These are phyloP conservation scores for Montipora capitata DNA, from an alignment of 92 coral and sea anemone species.

Conservation along the genomic window DNA sequence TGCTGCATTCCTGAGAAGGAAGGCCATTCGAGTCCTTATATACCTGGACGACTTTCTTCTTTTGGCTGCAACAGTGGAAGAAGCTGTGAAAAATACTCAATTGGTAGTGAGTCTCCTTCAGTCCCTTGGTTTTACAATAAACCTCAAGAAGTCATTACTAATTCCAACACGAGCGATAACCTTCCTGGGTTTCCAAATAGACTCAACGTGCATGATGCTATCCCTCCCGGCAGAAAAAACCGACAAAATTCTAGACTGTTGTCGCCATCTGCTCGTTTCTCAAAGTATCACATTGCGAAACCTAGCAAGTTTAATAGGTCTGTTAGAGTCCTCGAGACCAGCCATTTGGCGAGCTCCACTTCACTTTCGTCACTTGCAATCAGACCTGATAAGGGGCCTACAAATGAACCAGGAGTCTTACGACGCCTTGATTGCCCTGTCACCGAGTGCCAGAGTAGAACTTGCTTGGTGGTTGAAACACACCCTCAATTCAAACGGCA, in stretches of 20 bases:
- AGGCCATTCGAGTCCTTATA: conserved; percentile 49
- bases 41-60: conserved; percentile 73
- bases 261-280: conserved; percentile 22
- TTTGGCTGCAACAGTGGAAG: conserved; percentile 39
- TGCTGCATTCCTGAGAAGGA: conserved; percentile 57
- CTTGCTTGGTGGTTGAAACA: conserved; percentile 65
- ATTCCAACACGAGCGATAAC: conserved; percentile 54
- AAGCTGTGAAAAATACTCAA: conserved; percentile 37
- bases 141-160: conserved; percentile 45
- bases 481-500: conserved; percentile 54
- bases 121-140: conserved; percentile 61
- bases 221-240: conserved; percentile 45
- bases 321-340: conserved; percentile 55
- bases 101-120: conserved; percentile 38
- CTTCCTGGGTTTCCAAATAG: conserved; percentile 61
- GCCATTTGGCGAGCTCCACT: conserved; percentile 63
- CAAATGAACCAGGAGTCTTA: no score
- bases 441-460: conserved; percentile 34
- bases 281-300: conserved; percentile 47
- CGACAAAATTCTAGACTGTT: conserved; percentile 39
- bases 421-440: conserved; percentile 26
- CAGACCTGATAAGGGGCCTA: no score
- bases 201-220: conserved; percentile 36
- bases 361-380: neutral
- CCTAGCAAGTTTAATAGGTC: conserved; percentile 45